Percentiles rank a stretch among this genome's conserved stretches.
These are phyloP conservation scores for Synanthedon vespiformis DNA, from an alignment of 2,888 invertebrate species.

Conservation along the genomic window DNA sequence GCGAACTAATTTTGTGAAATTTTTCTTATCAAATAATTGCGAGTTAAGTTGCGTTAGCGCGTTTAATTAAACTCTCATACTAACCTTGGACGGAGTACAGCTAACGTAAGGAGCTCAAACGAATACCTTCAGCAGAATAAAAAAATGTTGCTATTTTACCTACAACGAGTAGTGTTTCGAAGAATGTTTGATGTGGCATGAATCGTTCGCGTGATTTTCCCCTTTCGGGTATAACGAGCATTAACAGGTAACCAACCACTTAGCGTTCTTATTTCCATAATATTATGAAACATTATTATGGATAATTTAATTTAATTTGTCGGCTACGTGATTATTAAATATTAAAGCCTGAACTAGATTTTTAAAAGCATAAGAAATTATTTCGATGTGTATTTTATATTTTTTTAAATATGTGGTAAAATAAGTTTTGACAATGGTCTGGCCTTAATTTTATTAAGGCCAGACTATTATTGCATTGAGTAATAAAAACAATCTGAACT, in stretches of 20 bases:
- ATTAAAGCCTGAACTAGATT: no score
- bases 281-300: background rate
- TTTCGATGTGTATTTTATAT: no score
- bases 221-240: constrained; percentile 35
- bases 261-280: constrained; percentile 26
- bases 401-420: no score
- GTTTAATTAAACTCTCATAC: no score
- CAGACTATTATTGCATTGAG: no score
- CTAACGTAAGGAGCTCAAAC: constrained; percentile 2
- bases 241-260: constrained; percentile 35
- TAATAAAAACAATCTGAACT: background rate
- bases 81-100: no score
- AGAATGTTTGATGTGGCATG: constrained; percentile 25
- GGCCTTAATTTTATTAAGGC: no score
- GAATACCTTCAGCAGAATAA: constrained; percentile 17
- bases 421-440: no score
- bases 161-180: constrained; percentile 19
- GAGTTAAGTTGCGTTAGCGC: background rate
- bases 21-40: constrained; percentile 1
- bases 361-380: no score
- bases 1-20: no score
- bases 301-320: background rate
- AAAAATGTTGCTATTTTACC: constrained; percentile 20
- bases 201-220: constrained; percentile 34
- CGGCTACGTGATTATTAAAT: no score